phyloP scores from a whole-genome alignment of 2,113 vertebrate genomes.

The Pongo abelii region DNA sequence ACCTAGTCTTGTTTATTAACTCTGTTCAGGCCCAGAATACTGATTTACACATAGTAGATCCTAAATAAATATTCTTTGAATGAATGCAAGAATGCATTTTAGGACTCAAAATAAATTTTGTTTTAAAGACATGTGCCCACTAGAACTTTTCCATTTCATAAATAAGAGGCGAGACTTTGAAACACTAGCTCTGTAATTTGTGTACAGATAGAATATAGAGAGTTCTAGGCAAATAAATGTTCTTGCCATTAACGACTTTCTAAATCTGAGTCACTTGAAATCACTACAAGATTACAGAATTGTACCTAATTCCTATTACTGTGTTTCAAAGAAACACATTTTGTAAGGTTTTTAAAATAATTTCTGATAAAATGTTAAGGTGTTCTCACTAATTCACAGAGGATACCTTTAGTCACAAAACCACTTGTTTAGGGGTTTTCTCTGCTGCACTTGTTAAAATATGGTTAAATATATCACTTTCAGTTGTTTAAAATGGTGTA shows the following conservation, averaged over 20 bases:
- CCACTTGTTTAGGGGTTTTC: background rate
- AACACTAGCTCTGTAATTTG: conserved; percentile 61
- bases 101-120: conserved; percentile 52
- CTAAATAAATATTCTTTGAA: background rate
- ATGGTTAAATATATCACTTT: background rate
- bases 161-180: conserved; percentile 64
- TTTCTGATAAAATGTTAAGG: conserved; percentile 6
- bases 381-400: background rate
- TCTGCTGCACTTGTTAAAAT: background rate
- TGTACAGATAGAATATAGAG: conserved; percentile 4
- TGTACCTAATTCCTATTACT: conserved; percentile 2
- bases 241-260: conserved; percentile 74
- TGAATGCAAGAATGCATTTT: background rate
- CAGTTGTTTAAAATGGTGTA: background rate
- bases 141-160: conserved; percentile 72
- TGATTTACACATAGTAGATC: background rate
- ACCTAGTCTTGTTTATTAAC: background rate
- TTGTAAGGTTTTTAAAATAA: conserved; percentile 1
- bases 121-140: conserved; percentile 41
- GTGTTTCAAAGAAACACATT: conserved; percentile 37
- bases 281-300: conserved; percentile 56
- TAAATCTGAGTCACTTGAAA: conserved; percentile 70
- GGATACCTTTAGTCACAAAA: background rate
- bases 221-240: conserved; percentile 66
- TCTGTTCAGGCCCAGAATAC: background rate